Evolutionary conservation across 2,888 invertebrate species (phyloP).

Genomic region (Apotomis turbidana): DNA sequence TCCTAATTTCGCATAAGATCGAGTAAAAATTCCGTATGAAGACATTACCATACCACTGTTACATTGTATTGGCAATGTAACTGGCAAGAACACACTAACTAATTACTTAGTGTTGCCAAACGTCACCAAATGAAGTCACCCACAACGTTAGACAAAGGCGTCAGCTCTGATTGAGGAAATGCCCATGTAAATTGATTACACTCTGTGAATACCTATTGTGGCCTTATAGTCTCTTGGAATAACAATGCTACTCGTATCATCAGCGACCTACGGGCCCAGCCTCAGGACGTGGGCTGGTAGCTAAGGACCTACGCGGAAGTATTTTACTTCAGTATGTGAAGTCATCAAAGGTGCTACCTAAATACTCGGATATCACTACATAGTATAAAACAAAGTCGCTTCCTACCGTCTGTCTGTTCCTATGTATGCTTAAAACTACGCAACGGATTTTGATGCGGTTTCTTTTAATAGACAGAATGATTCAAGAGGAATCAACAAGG

Average conservation of each 20-base stretch:
- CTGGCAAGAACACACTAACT: not conserved
- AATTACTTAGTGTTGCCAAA: not conserved
- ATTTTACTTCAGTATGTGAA: conserved; percentile 40
- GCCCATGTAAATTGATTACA: conserved; percentile 42
- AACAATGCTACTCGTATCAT: conserved; percentile 62
- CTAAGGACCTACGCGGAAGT: conserved; percentile 78
- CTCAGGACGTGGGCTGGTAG: conserved; percentile 77
- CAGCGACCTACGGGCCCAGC: conserved; percentile 61
- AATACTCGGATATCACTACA: too few relatives aligned
- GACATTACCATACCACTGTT: not conserved
- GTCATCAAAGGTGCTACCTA: not conserved
- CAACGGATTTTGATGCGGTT: too few relatives aligned
- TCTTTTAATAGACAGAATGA: too few relatives aligned
- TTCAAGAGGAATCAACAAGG: too few relatives aligned
- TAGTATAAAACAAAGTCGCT: too few relatives aligned
- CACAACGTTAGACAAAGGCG: conserved; percentile 24
- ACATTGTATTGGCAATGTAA: not conserved
- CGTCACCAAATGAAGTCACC: not conserved
- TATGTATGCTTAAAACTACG: too few relatives aligned
- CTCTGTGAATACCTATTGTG: conserved; percentile 36
- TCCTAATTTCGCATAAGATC: too few relatives aligned
- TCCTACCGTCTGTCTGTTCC: too few relatives aligned
- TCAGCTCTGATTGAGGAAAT: conserved; percentile 51
- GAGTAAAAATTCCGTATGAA: not conserved
- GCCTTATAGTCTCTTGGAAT: conserved; percentile 61